Evolutionary conservation across 2,888 invertebrate species (phyloP).

Genomic region (Melitaea athalia): DNA sequence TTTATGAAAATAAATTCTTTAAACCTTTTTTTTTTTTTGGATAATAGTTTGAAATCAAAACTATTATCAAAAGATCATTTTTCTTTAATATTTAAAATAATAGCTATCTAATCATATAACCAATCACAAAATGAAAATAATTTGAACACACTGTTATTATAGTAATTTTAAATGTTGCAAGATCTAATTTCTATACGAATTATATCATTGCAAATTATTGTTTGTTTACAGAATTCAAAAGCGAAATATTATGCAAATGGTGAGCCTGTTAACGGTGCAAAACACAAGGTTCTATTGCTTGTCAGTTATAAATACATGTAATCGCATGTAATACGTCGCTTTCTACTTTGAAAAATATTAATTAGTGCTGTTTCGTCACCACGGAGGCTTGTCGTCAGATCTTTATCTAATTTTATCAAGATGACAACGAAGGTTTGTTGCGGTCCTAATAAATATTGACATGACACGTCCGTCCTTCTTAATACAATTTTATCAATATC

Average conservation of each 20-base stretch:
- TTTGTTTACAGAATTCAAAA: not conserved
- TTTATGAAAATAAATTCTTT: no score
- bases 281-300: not conserved
- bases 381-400: not conserved
- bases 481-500: not conserved
- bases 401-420: constrained; percentile 1
- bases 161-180: not conserved
- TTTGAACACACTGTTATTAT: no score
- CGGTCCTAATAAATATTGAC: not conserved
- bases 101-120: no score
- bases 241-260: not conserved
- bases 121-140: no score
- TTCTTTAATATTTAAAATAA: no score
- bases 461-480: not conserved
- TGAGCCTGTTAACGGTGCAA: not conserved
- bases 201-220: not conserved
- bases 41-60: no score
- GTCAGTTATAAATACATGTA: not conserved
- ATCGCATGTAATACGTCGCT: not conserved
- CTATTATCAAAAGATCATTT: no score
- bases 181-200: not conserved
- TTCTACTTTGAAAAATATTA: not conserved
- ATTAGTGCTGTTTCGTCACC: not conserved
- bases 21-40: no score
- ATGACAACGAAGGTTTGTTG: not conserved